Conservation (phyloP, 2,797 vertebrate species). For the Synaphobranchus kaupii region DNA sequence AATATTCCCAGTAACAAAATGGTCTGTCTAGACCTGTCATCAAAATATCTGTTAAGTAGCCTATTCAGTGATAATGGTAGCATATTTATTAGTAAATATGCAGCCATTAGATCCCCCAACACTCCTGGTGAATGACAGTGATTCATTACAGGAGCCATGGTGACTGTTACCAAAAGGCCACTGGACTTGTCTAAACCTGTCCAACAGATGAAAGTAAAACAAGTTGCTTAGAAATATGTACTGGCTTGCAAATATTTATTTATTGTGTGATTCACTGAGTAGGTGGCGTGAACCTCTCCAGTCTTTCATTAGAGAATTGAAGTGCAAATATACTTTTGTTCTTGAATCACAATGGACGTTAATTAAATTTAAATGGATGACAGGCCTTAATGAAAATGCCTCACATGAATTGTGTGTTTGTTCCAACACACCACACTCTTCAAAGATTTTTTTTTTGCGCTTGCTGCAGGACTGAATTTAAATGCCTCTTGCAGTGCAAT, state of each 20-base stretch:
- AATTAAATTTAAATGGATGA: conserved; percentile 12
- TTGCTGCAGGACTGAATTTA: neutral
- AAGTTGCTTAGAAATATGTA: neutral
- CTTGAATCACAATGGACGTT: neutral
- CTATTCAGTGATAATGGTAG: too few species aligned
- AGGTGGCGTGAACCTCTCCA: neutral
- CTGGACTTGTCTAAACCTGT: neutral
- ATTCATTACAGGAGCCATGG: neutral
- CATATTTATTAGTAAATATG: too few species aligned
- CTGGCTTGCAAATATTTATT: neutral
- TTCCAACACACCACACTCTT: neutral
- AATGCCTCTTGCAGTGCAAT: neutral
- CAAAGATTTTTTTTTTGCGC: neutral
- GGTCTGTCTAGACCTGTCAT: too few species aligned
- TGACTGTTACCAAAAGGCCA: neutral
- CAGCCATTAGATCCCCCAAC: too few species aligned
- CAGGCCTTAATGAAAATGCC: neutral
- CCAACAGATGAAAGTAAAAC: neutral
- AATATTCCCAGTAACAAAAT: too few species aligned
- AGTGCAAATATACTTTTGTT: conserved; percentile 5
- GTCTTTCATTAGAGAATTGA: neutral
- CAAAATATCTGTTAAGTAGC: too few species aligned
- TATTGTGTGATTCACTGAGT: neutral
- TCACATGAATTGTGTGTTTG: neutral
- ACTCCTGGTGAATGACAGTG: too few species aligned